Conservation (phyloP, 2,888 invertebrate genomes). For the Laothoe populi region DNA sequence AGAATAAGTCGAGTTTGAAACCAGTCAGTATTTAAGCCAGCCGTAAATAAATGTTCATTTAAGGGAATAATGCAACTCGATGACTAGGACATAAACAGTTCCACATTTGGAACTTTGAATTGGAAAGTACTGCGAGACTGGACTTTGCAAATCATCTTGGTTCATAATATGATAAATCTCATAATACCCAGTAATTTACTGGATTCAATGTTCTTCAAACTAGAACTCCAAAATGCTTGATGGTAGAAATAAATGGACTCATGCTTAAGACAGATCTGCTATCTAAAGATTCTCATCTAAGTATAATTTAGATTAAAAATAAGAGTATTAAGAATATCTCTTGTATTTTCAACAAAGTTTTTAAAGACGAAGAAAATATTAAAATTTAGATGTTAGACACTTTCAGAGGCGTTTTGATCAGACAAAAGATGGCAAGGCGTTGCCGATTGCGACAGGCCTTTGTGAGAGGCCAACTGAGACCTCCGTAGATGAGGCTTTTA, state of each 20-base stretch:
- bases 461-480: conserved; percentile 38
- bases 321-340: neutral
- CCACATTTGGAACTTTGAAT: too few species aligned
- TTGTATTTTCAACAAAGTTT: conserved; percentile 20
- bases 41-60: too few species aligned
- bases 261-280: neutral
- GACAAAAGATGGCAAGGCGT: conserved; percentile 68
- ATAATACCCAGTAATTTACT: too few species aligned
- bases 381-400: conserved; percentile 73
- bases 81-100: too few species aligned
- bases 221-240: too few species aligned
- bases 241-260: too few species aligned
- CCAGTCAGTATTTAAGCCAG: too few species aligned
- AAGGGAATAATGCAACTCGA: too few species aligned
- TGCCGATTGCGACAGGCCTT: conserved; percentile 44
- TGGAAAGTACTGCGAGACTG: too few species aligned
- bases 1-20: neutral
- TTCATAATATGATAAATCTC: too few species aligned
- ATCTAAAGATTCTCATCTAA: neutral
- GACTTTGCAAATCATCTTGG: too few species aligned
- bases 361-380: conserved; percentile 56
- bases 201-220: too few species aligned
- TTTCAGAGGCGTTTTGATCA: conserved; percentile 58
- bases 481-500: conserved; percentile 59
- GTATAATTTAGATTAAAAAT: neutral